phyloP scores from a whole-genome alignment of 2,888 invertebrate species.

The Lacanobia wlatinum region DNA sequence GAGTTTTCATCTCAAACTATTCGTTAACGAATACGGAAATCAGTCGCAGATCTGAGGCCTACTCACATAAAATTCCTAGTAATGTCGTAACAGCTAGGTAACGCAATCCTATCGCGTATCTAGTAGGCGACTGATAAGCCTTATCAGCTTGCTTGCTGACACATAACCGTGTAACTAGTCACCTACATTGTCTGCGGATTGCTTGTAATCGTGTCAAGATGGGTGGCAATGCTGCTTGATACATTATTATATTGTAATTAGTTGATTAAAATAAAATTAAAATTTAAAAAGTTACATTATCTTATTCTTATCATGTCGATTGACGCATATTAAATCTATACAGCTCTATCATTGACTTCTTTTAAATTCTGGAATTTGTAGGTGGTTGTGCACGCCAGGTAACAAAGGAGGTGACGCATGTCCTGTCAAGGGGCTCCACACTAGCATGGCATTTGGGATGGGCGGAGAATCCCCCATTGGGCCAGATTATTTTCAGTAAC shows the following conservation, averaged over 20 bases:
- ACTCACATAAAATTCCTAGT: slow-evolving; percentile 50
- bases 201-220: slow-evolving; percentile 47
- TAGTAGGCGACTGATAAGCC: slow-evolving; percentile 51
- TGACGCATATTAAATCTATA: too few species aligned
- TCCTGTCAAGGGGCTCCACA: too few species aligned
- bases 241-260: not conserved
- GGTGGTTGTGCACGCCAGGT: too few species aligned
- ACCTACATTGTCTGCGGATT: slow-evolving; percentile 54
- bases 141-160: slow-evolving; percentile 58
- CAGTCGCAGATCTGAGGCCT: slow-evolving; percentile 16
- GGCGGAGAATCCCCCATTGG: too few species aligned
- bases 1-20: not conserved
- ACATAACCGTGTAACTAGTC: slow-evolving; percentile 54
- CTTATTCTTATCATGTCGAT: too few species aligned
- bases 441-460: too few species aligned
- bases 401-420: too few species aligned
- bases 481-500: too few species aligned
- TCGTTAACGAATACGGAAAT: slow-evolving; percentile 46
- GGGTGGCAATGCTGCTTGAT: not conserved
- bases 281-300: too few species aligned
- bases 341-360: too few species aligned
- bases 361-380: too few species aligned
- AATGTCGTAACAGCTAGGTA: slow-evolving; percentile 47
- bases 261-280: not conserved
- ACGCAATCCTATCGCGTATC: slow-evolving; percentile 55